These are phyloP conservation scores for Orgyia antiqua DNA, from an alignment of 2,888 invertebrate species.

Conservation along the genomic window DNA sequence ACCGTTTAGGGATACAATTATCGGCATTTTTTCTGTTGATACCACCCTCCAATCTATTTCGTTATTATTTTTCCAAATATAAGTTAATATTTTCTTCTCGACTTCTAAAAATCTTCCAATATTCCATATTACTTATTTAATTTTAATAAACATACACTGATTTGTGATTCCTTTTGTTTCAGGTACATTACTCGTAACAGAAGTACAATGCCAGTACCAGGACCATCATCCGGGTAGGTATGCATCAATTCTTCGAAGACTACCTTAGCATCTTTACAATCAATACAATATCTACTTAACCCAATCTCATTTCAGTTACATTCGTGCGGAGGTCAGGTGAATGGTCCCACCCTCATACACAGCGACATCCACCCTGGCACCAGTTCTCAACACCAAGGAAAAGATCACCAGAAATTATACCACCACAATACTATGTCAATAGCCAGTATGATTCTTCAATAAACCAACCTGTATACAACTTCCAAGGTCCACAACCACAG, in stretches of 20 bases:
- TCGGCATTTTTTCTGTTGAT: no score
- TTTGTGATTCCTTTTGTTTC: conserved; percentile 38
- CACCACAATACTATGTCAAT: conserved; percentile 16
- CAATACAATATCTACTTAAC: conserved; percentile 10
- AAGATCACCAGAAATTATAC: conserved; percentile 50
- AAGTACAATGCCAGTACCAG: conserved; percentile 50
- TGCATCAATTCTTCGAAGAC: conserved; percentile 55
- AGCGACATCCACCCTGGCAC: conserved; percentile 58
- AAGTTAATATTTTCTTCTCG: no score
- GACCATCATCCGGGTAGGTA: conserved; percentile 73
- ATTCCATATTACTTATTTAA: no score
- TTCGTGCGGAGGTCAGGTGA: conserved; percentile 48
- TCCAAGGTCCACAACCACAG: conserved; percentile 23
- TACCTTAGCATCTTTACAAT: neutral
- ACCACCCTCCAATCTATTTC: no score
- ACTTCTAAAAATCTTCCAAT: no score
- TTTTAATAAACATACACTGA: no score
- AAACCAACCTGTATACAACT: conserved; percentile 8
- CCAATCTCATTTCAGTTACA: conserved; percentile 41
- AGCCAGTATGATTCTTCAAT: conserved; percentile 14
- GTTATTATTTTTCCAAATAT: no score
- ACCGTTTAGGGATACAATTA: no score
- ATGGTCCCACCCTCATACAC: conserved; percentile 41
- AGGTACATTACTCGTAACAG: conserved; percentile 49
- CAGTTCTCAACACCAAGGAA: conserved; percentile 61